phyloP scores from a whole-genome alignment of 2,113 vertebrate genomes.

The Emydocephalus ijimae region DNA sequence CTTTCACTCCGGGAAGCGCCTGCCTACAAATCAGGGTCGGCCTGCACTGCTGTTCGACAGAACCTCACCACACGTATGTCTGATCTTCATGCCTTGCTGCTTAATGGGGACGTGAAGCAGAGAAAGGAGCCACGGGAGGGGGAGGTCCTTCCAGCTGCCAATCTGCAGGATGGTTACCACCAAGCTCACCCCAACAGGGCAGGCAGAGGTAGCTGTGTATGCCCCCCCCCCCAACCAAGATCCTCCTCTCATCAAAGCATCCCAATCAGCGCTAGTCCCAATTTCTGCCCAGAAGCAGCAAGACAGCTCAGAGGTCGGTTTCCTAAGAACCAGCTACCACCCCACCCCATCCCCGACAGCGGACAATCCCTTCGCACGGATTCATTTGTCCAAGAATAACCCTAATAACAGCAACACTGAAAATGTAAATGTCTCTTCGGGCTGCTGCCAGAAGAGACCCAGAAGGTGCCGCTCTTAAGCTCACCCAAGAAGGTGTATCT shows the following conservation, averaged over 20 bases:
- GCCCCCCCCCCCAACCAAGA: not conserved
- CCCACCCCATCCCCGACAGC: not conserved
- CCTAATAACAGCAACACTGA: not conserved
- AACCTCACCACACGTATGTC: conserved; percentile 44
- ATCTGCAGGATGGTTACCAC: not conserved
- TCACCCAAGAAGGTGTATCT: not conserved
- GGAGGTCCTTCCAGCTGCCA: not conserved
- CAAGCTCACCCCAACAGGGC: rapidly evolving
- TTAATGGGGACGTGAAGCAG: conserved; percentile 1
- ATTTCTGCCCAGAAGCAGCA: not conserved
- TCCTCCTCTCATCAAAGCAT: not conserved
- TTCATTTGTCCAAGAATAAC: not conserved
- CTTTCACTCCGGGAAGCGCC: conserved; percentile 51
- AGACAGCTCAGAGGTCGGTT: not conserved
- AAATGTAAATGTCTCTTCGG: too few relatives aligned
- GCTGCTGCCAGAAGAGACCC: not conserved
- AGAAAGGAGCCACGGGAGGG: rapidly evolving
- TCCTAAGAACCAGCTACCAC: not conserved
- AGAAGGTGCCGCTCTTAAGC: not conserved
- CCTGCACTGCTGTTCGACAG: conserved; percentile 50
- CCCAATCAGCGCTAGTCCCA: not conserved
- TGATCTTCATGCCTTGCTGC: conserved; percentile 53
- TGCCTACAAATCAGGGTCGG: conserved; percentile 62
- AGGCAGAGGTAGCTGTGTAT: not conserved
- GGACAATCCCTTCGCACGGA: not conserved